Conservation (phyloP, 1,140 invertebrate species). For the Heliothis virescens region DNA sequence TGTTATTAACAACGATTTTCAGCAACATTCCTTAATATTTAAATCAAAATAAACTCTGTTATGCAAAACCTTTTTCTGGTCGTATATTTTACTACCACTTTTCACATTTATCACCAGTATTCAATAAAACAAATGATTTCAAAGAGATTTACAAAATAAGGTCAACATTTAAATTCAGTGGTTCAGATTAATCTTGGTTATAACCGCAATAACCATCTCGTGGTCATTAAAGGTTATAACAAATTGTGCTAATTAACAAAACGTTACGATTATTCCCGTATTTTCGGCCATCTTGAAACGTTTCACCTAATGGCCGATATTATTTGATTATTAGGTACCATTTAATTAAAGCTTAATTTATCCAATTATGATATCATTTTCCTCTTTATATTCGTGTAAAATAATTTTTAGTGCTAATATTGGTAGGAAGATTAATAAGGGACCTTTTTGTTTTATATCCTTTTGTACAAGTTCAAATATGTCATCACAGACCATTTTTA, state of each 20-base stretch:
- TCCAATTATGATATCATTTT: neutral
- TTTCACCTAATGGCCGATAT: neutral
- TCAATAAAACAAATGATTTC: neutral
- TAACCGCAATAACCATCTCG: constrained; percentile 15
- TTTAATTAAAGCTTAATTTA: neutral
- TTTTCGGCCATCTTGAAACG: neutral
- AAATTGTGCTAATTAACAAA: constrained; percentile 38
- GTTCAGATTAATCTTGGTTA: neutral
- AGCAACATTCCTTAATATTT: too few species aligned
- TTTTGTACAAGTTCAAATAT: too few species aligned
- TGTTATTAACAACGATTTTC: too few species aligned
- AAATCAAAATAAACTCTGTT: too few species aligned
- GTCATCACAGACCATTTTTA: too few species aligned
- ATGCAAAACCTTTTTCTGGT: too few species aligned
- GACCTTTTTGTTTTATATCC: too few species aligned
- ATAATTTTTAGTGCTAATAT: neutral
- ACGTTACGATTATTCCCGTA: constrained; percentile 29
- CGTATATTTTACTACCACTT: neutral
- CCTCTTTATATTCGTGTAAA: neutral
- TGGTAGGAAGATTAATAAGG: neutral
- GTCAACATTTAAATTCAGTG: neutral
- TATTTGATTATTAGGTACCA: neutral
- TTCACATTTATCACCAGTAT: neutral
- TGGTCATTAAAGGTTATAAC: constrained; percentile 5
- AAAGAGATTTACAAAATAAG: neutral